Base-by-base conservation (phyloP, 1,140 invertebrate species). In the Bicyclus anynana region DNA sequence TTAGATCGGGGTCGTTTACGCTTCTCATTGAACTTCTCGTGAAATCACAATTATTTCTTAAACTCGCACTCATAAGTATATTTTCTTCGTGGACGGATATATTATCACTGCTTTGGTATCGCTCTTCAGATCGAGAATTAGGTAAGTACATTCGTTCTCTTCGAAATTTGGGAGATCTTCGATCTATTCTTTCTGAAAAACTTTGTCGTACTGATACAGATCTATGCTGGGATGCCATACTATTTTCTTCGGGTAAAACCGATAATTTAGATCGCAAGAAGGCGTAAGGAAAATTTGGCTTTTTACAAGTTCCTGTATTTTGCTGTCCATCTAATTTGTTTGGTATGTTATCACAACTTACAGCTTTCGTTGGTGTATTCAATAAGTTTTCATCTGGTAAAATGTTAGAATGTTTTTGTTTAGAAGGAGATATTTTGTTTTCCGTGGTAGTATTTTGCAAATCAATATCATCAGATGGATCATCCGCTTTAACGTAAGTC, bases 401-500 rank as follows among this genome's bases (percentile, higher is more conserved):
- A 42, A 74, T 54, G 53, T 72, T 80, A 38, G 67, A 76, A 20
- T 73, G 67, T 66, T 81, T 87, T 55, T 78, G 77, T 76, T 80
- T 86, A 23, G 65, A 53, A 46, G 81, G 73, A 54, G 80, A 80
- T 21, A 53, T 72, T 71, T 80, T 86, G 77, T 63, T 89, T 78
- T 69, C 84, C 69, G 84, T 83, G 12, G 80, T 70, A 42, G 73
- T 69, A 57, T 91, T 89, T 61, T 90, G 90, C 37, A 94, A 87
- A 72, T 94, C 94, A 40, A 95, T 90, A 13, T 94, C 94, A 67
- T 95, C 94, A 6, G 93, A 93, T 12, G 94, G 94, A 88, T 95
- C 94, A 66, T 95, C 94, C 33, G 93, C 93, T 73, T 94, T 94
- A 12, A 94, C 91, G 71, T 95, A 95, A n/a, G 91, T 92, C 0